A percentile compares a stretch with the other conserved stretches of the same genome.
phyloP scores from a whole-genome alignment of 2,113 vertebrate species.

The Podarcis cretensis region DNA sequence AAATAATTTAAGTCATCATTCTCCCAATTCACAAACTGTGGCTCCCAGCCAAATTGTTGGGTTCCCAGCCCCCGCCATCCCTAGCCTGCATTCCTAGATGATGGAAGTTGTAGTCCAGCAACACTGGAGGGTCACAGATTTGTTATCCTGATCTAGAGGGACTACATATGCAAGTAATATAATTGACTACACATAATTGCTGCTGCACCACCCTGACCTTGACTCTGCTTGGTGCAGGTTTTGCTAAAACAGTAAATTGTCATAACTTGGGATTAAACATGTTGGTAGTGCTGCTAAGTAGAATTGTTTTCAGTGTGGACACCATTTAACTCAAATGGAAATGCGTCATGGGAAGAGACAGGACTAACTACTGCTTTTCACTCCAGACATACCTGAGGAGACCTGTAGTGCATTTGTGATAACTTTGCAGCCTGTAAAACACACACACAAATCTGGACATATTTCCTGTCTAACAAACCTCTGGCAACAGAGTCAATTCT shows the following conservation, averaged over 20 bases:
- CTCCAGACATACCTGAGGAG: constrained; percentile 3
- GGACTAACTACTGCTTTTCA: background rate
- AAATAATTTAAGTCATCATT: background rate
- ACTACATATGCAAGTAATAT: background rate
- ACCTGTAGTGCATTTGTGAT: constrained; percentile 3
- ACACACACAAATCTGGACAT: background rate
- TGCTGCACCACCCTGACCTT: background rate
- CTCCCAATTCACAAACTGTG: background rate
- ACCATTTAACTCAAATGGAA: constrained; percentile 6
- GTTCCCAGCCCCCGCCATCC: background rate
- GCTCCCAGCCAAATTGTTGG: background rate
- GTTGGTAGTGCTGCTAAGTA: no score
- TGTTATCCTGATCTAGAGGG: background rate
- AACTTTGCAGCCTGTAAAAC: background rate
- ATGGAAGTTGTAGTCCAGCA: background rate
- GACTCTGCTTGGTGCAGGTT: background rate
- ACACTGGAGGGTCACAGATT: background rate
- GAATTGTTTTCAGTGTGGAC: background rate
- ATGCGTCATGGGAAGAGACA: background rate
- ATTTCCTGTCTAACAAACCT: background rate
- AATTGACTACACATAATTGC: background rate
- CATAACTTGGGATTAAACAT: constrained; percentile 6
- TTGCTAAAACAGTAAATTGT: background rate
- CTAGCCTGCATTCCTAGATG: background rate
- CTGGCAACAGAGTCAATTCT: background rate